A percentile compares a stretch with the other conserved stretches of the same genome.
Conservation (phyloP, 2,797 vertebrate genomes). For the Perodicticus potto region DNA sequence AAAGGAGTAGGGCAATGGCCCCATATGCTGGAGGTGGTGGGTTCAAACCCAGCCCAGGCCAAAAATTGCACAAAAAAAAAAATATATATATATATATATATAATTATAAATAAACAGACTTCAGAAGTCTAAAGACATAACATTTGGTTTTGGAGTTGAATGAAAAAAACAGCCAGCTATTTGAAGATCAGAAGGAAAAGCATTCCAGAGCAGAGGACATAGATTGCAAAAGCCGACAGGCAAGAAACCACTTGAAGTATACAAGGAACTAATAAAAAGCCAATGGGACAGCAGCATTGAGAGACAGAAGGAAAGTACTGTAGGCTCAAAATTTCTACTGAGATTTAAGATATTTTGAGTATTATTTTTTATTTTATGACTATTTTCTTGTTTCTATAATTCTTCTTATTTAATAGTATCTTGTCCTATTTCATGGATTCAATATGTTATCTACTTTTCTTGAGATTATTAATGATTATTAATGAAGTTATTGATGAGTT, state of each 20-base stretch:
- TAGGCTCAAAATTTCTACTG: constrained; percentile 6
- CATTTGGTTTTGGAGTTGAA: background rate
- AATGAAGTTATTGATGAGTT: background rate
- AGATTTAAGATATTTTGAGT: background rate
- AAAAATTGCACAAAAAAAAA: too few species aligned
- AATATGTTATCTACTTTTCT: constrained; percentile 20
- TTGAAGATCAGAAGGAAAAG: background rate
- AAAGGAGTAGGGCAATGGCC: too few species aligned
- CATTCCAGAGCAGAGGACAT: background rate
- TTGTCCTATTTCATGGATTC: background rate
- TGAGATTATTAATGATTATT: background rate
- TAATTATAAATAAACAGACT: constrained; percentile 5
- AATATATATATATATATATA: too few species aligned
- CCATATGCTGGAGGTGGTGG: too few species aligned
- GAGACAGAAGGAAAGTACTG: background rate
- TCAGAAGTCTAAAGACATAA: background rate
- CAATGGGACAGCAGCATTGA: background rate
- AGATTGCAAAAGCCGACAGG: background rate
- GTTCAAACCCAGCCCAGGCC: too few species aligned
- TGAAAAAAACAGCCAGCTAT: background rate
- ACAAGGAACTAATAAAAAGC: background rate
- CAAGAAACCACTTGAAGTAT: background rate
- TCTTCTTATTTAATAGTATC: background rate
- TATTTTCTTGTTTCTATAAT: background rate
- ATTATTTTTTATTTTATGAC: background rate